Conservation (phyloP, 2,113 vertebrate species). For the Erythrolamprus reginae region DNA sequence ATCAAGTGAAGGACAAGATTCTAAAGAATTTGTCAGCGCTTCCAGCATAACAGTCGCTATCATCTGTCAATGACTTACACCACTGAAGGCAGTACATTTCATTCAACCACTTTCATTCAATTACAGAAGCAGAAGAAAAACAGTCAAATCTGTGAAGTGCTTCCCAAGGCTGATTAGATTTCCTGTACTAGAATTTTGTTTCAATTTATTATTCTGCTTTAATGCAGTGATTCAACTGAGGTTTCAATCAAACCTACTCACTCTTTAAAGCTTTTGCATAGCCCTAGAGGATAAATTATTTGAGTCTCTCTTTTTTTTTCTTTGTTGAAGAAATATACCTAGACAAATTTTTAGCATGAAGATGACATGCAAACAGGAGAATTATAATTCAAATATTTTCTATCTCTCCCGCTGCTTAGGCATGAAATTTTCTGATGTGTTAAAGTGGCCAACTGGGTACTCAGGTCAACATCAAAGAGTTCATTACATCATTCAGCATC, state of each 20-base stretch:
- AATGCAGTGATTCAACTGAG: neutral
- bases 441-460: neutral
- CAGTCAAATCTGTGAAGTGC: neutral
- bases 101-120: neutral
- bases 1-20: neutral
- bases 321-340: neutral
- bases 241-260: neutral
- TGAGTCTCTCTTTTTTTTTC: neutral
- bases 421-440: neutral
- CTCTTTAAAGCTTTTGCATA: neutral
- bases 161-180: neutral
- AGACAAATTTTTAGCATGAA: neutral
- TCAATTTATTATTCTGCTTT: neutral
- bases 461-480: neutral
- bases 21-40: neutral
- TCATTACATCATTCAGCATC: neutral
- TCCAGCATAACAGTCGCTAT: neutral
- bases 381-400: neutral
- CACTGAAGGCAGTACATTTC: neutral
- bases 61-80: neutral
- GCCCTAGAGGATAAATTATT: neutral
- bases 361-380: neutral
- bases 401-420: neutral
- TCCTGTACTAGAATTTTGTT: neutral
- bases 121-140: neutral